A percentile compares a stretch with the other conserved stretches of the same genome.
phyloP scores from a whole-genome alignment of 2,888 invertebrate genomes.

The Sminthurides aquaticus region DNA sequence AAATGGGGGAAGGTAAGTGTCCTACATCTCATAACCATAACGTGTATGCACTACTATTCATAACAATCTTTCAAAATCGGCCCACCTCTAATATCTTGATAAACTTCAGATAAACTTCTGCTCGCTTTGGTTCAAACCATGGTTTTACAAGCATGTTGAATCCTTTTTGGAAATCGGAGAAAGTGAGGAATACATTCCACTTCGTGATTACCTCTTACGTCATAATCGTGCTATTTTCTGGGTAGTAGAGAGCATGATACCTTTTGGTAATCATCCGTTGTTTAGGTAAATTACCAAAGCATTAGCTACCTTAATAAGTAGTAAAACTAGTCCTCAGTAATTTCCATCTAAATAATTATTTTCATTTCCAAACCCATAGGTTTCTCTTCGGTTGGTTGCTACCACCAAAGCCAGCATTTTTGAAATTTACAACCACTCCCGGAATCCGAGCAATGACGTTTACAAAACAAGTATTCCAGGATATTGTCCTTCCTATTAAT shows the following conservation, averaged over 20 bases:
- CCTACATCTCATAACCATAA: constrained; percentile 13
- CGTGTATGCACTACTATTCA: background rate
- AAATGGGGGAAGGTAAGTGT: constrained; percentile 38
- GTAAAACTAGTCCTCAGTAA: background rate
- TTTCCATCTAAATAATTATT: background rate
- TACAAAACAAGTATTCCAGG: constrained; percentile 64
- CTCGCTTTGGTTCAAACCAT: constrained; percentile 62
- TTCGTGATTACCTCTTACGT: constrained; percentile 58
- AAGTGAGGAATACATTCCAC: constrained; percentile 55
- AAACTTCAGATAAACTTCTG: constrained; percentile 51
- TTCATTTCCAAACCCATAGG: constrained; percentile 44
- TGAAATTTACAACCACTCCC: constrained; percentile 65
- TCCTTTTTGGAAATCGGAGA: constrained; percentile 52
- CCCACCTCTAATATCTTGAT: constrained; percentile 14
- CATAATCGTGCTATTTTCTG: constrained; percentile 65
- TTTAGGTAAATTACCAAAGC: constrained; percentile 47
- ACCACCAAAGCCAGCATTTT: constrained; percentile 63
- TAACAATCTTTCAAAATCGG: background rate
- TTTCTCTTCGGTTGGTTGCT: constrained; percentile 59
- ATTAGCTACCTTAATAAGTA: background rate
- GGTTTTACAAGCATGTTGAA: constrained; percentile 64
- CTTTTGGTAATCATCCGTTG: constrained; percentile 60
- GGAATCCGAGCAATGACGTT: constrained; percentile 62
- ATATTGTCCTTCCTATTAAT: constrained; percentile 60
- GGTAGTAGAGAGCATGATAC: constrained; percentile 65